These are phyloP conservation scores for Microcebus griseorufus DNA, from an alignment of 2,113 vertebrate species.

Conservation along the genomic window DNA sequence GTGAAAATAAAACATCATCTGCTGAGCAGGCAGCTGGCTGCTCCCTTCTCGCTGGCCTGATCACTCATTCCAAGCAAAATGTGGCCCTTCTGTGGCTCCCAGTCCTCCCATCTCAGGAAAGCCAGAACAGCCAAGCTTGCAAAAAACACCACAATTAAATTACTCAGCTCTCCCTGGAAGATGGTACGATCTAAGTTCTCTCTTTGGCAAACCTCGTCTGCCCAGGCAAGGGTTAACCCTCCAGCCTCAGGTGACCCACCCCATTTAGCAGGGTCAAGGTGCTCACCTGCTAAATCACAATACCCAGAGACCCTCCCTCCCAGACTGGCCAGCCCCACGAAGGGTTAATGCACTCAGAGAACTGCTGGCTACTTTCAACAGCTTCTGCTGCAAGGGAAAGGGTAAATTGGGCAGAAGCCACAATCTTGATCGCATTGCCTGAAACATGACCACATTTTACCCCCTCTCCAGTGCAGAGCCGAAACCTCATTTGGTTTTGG, in stretches of 20 bases:
- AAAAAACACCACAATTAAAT: conserved; percentile 31
- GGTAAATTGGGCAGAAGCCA: conserved; percentile 20
- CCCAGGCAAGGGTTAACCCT: conserved; percentile 33
- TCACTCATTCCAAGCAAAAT: conserved; percentile 5
- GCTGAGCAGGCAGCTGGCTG: neutral
- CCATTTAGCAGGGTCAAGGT: neutral
- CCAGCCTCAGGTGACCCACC: neutral
- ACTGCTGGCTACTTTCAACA: conserved; percentile 47
- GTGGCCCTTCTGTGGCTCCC: neutral
- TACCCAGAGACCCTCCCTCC: neutral
- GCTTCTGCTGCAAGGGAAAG: conserved; percentile 45
- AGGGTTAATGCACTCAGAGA: conserved; percentile 59
- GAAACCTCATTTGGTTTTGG: conserved; percentile 46
- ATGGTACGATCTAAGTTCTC: neutral
- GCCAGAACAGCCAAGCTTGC: neutral
- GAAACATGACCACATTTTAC: conserved; percentile 15
- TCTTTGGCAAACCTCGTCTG: neutral
- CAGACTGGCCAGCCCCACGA: neutral
- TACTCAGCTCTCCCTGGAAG: neutral
- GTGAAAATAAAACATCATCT: conserved; percentile 22
- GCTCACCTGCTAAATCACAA: neutral
- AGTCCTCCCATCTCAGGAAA: neutral
- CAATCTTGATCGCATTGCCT: neutral
- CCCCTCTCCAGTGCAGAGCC: conserved; percentile 31
- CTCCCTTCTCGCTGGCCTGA: neutral